Base-by-base conservation (phyloP, 2,113 vertebrate genomes). In the Misgurnus mizolepis region DNA sequence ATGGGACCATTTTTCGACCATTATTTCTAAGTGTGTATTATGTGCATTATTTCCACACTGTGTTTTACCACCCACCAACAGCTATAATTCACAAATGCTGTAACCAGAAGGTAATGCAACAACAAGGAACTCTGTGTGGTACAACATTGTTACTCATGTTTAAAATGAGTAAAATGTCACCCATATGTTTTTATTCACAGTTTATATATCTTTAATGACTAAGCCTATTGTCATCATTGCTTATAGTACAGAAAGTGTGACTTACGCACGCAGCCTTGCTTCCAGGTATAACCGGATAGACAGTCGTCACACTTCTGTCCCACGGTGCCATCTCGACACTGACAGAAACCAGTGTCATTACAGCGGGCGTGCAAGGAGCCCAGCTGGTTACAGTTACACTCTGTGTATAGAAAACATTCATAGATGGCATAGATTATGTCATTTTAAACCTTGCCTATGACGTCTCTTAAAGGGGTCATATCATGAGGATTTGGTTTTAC, bases 301-400 rank as follows among this genome's bases (percentile, higher is more conserved):
- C 97, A 98, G 82, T 94, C 92, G 3, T 98, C 96, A 2, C 97
- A 98, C 90, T 96, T 96, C 80, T 93, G 92, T 27, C 97, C 96
- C 0, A 89, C 87, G 72, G 93, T 88, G 0, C 97, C 95, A 0
- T 90, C 90, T 80, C 90, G 94, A 90, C 97, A 99, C 86, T 93
- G 94, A 88, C 97, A 99, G 88, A 93, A 92, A 64, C 97, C 97
- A 0, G 93, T 94, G 85, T 95, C 94, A 0, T 94, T 95, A 90
- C 97, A 99, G 80, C 96, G 95, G 84, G 95, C 94, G 58, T 96
- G 94, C 68, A 91, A 14, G 1, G 96, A 96, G 85, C 96, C 92
- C 0, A 94, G 92, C 67, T 92, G 87, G 81, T 97, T 94, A 88
- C 95, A 98, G 86, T 94, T 93, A 83, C 97, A 99, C 84, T 95